Base-by-base conservation (phyloP, 2,888 invertebrate species). In the Chrysina gloriosa region DNA sequence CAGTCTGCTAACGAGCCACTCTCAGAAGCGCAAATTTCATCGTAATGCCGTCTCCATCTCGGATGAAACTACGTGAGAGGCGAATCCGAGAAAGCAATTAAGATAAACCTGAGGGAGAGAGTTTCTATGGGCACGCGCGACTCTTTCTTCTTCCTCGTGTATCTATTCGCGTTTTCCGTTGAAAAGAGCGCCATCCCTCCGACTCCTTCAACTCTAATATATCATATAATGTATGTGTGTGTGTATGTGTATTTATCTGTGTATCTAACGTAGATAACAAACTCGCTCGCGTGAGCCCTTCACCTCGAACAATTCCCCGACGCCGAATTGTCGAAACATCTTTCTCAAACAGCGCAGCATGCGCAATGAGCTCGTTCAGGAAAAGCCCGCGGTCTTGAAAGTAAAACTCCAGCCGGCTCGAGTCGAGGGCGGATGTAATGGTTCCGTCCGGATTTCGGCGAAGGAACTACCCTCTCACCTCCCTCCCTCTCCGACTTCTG, bases 11-110 rank as follows among this genome's bases (percentile, higher is more conserved):
- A 36, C 36, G 36, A 36, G 11, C 36, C 2, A 14, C 36, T 9
- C 14, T 4, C 5, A 36, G 36, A 36, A 14, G 11, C 36, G 14
- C 36, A 36, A 36, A 36, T 36, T 36, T 36, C 36, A 14, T 36
- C 36, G 36, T 36, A 36, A 36, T 36, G 36, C 36, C 14, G 11
- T 36, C 36, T 1, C 36, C 36, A 11, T 36, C 36, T 36, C 36
- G 36, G 5, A 36, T 11, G 14, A n/a, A 36, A 34, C 56, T 56
- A 56, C 56, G 56, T 56, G 56, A 56, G 56, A 56, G 36, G 56
- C 36, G 56, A 56, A 56, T 56, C 36, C 56, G 19, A 36, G 56
- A 56, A 56, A 56, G 56, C 36, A 56, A 56, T 56, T 56, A 56
- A 56, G 56, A 56, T 56, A 56, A 56, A 23, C 34, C 23, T 21